These are phyloP conservation scores for Trachelus troglodyta DNA, from an alignment of 2,888 invertebrate genomes.

Conservation along the genomic window DNA sequence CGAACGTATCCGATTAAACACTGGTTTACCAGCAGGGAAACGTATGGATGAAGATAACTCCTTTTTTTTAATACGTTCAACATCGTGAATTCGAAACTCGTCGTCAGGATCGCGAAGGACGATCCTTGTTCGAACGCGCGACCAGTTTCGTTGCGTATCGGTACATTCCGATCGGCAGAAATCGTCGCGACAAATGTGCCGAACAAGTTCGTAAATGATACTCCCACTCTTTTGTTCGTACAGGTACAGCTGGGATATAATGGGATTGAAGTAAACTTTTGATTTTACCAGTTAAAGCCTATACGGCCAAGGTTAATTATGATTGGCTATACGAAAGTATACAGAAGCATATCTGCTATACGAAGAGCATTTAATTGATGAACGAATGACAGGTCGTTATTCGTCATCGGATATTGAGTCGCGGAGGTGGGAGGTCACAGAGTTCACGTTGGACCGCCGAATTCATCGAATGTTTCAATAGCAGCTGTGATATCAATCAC, in stretches of 20 bases:
- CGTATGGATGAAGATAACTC: neutral
- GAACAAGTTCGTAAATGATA: constrained; percentile 8
- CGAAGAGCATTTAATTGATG: neutral
- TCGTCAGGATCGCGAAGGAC: constrained; percentile 12
- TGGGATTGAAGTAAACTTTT: neutral
- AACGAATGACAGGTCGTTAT: neutral
- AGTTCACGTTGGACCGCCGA: neutral
- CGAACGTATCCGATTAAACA: neutral
- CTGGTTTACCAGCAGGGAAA: neutral
- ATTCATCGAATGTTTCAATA: constrained; percentile 2
- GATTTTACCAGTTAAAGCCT: neutral
- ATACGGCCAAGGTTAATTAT: neutral
- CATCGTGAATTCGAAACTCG: neutral
- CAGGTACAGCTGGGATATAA: neutral
- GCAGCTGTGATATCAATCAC: neutral
- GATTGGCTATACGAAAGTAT: neutral
- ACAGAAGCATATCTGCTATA: neutral
- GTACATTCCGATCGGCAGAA: constrained; percentile 11
- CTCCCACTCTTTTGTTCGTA: neutral
- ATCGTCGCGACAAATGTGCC: constrained; percentile 7
- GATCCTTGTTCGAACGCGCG: neutral
- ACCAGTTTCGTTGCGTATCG: constrained; percentile 10
- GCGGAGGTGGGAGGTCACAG: neutral
- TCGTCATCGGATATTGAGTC: neutral
- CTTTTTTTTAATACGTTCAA: neutral